phyloP scores from a whole-genome alignment of 2,797 vertebrate species.

The Sebastes oblongus region DNA sequence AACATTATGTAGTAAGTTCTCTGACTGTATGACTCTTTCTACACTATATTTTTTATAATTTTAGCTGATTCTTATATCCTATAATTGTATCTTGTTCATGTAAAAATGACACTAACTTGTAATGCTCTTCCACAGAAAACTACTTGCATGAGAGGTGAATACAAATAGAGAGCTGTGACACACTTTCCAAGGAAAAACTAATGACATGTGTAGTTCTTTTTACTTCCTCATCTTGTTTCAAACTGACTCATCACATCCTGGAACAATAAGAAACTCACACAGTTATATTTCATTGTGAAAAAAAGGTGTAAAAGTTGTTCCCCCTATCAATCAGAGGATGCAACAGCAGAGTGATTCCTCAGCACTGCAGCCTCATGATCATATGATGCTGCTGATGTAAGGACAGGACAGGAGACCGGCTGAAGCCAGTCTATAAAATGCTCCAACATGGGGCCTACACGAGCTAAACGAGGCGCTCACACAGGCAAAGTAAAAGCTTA shows the following conservation, averaged over 20 bases:
- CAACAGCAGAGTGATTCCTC: slow-evolving; percentile 18
- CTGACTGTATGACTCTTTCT: background rate
- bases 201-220: slow-evolving; percentile 39
- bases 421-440: slow-evolving; percentile 53
- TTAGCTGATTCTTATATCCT: background rate
- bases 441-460: slow-evolving; percentile 35
- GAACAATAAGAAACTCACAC: slow-evolving; percentile 12
- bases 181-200: slow-evolving; percentile 1
- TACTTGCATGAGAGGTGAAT: too few relatives aligned
- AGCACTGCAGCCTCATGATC: slow-evolving; percentile 45
- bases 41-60: background rate
- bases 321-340: background rate
- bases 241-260: too few relatives aligned
- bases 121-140: background rate
- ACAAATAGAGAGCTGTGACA: background rate
- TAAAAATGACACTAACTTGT: background rate
- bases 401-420: slow-evolving; percentile 52
- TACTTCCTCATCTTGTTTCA: background rate
- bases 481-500: background rate
- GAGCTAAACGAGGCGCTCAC: background rate
- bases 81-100: background rate
- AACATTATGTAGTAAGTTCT: background rate
- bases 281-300: background rate
- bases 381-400: slow-evolving; percentile 68
- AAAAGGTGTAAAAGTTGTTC: too few relatives aligned